Conservation (phyloP, 2,113 vertebrate species). For the Hystrix cristata region DNA sequence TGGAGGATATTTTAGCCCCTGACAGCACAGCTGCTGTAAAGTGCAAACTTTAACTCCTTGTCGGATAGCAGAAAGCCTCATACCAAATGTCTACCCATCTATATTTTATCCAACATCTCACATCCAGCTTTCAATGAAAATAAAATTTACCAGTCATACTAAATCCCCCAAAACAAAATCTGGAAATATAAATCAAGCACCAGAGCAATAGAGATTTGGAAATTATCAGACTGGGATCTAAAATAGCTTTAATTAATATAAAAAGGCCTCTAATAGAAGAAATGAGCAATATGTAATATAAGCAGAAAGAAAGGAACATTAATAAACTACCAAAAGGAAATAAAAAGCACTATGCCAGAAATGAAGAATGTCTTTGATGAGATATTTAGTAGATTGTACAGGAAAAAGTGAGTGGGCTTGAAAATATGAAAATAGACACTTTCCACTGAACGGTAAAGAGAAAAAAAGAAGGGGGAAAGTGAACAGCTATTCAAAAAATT, state of each 20-base stretch:
- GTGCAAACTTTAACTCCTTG: background rate
- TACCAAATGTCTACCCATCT: background rate
- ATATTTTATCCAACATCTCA: background rate
- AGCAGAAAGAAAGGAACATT: background rate
- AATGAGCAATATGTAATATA: background rate
- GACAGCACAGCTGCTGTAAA: background rate
- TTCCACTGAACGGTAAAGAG: background rate
- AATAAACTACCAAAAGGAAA: background rate
- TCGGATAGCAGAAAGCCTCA: background rate
- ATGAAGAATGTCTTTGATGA: background rate
- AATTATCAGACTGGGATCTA: background rate
- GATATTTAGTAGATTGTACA: background rate
- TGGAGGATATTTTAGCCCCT: background rate
- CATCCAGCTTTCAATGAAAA: background rate
- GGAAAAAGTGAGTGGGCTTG: background rate
- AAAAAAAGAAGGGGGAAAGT: background rate
- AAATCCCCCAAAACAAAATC: background rate
- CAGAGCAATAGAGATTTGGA: background rate
- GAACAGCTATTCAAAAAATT: background rate
- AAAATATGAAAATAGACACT: background rate
- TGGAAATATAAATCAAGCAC: background rate
- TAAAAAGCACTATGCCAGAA: background rate
- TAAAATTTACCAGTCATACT: background rate
- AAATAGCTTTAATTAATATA: background rate
- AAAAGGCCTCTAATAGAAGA: background rate